Evolutionary conservation across 2,888 invertebrate genomes (phyloP), one percentile per base, ranked within the genome.

Genomic region (Alviniconcha strummeri): DNA sequence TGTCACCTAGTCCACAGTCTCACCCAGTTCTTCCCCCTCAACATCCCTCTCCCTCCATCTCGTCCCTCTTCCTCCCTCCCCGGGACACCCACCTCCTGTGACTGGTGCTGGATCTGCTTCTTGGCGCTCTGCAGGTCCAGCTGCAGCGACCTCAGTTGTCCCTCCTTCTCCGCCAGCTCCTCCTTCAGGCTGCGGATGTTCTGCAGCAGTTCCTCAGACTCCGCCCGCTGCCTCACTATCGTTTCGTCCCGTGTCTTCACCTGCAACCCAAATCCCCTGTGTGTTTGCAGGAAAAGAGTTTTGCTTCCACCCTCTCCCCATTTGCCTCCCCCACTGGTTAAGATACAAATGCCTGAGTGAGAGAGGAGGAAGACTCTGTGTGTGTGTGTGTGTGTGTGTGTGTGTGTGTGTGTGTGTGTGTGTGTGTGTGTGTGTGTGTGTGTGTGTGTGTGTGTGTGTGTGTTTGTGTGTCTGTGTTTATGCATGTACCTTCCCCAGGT

Each of bases 101-200:
- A 83, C 84, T 92, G 92, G 57, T 92, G 91, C 77, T 89, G 88
- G 19, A 88, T 88, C 86, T 93, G 93, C 89, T 93, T 92, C 87
- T 93, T 92, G 69, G 90, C 90, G 36, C 92, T 90, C 84, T 92
- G 91, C 57, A 93, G 89, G 86, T 92, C 93, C 89, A 92, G 90
- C 74, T 90, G 90, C 13, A 91, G 88, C 71, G 92, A 91, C 76
- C 91, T 88, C 67, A 93, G 88, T 86, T 93, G 92, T 64, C 92
- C 93, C 19, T 93, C 93, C 75, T 89, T 88, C 84, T 93, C 93
- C 0, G 91, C 91, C 72, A 92, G 84, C 76, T 92, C 91, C 85
- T 93, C 93, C 86, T 91, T 92, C 81, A 90, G 86, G 17, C 84
- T 84, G 52, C 92, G 87, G 84, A 91, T 85, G 84, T 89, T 88